phyloP scores from a whole-genome alignment of 2,797 vertebrate species.

The Hemibagrus guttatus region DNA sequence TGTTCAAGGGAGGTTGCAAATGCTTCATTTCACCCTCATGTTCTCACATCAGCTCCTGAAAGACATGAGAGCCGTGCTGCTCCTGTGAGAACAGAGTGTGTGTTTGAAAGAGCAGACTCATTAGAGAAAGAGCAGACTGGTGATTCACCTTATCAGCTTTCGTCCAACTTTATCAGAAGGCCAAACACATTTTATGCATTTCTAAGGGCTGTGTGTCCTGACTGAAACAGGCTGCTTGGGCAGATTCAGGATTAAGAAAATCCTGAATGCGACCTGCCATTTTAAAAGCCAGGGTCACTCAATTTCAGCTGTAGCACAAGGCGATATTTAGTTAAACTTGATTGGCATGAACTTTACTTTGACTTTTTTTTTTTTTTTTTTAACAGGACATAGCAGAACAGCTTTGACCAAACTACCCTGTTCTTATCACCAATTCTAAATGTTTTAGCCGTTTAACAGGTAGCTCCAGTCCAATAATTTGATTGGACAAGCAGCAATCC shows the following conservation, averaged over 20 bases:
- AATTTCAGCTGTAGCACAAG: slow-evolving; percentile 16
- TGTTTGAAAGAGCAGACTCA: slow-evolving; percentile 46
- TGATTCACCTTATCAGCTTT: slow-evolving; percentile 53
- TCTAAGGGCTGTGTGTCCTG: slow-evolving; percentile 17
- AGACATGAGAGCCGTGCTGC: slow-evolving; percentile 21
- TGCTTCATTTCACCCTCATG: background rate
- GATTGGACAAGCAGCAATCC: background rate
- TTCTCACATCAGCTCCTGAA: background rate
- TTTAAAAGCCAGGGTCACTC: slow-evolving; percentile 39
- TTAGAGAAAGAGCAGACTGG: slow-evolving; percentile 44
- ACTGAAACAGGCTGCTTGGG: slow-evolving; percentile 7
- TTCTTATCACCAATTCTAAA: background rate
- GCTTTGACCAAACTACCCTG: background rate
- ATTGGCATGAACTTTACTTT: slow-evolving; percentile 39
- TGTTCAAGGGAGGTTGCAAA: background rate
- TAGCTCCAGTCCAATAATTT: background rate
- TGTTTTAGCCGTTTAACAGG: background rate
- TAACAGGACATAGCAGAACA: background rate
- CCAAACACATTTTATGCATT: slow-evolving; percentile 43
- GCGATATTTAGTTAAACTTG: slow-evolving; percentile 27
- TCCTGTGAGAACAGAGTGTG: slow-evolving; percentile 39
- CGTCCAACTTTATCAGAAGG: slow-evolving; percentile 41
- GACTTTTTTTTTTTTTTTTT: background rate
- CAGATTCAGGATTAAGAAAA: slow-evolving; percentile 28
- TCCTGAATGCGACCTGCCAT: slow-evolving; percentile 42